Percentiles rank a stretch among this genome's conserved stretches.
Conservation (phyloP, 2,888 invertebrate genomes). For the Orthosia gracilis region DNA sequence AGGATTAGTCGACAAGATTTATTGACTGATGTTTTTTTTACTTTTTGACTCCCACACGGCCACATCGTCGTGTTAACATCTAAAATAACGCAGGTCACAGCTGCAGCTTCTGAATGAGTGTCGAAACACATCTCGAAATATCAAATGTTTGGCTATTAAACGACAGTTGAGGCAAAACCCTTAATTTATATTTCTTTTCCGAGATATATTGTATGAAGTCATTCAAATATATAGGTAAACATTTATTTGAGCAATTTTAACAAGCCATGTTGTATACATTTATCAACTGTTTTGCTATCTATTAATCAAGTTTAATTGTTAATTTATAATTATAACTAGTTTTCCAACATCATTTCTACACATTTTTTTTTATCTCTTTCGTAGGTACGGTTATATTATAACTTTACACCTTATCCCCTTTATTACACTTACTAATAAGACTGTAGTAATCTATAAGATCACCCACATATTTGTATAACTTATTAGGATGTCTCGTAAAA, state of each 20-base stretch:
- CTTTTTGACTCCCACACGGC: slow-evolving; percentile 63
- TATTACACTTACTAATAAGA: neutral
- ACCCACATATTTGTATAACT: neutral
- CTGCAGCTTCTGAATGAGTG: slow-evolving; percentile 65
- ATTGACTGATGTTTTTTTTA: slow-evolving; percentile 67
- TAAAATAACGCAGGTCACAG: slow-evolving; percentile 60
- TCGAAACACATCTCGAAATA: slow-evolving; percentile 64
- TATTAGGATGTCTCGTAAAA: neutral
- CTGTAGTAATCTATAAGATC: neutral
- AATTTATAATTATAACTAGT: neutral
- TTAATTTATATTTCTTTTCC: slow-evolving; percentile 50
- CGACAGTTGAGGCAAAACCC: slow-evolving; percentile 47
- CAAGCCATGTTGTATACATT: slow-evolving; percentile 1
- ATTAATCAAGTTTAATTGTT: slow-evolving; percentile 17
- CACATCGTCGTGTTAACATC: slow-evolving; percentile 65
- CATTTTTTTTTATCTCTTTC: neutral
- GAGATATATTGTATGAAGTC: slow-evolving; percentile 44
- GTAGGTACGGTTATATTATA: too few species aligned
- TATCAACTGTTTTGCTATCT: slow-evolving; percentile 8
- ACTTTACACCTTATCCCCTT: neutral
- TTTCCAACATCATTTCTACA: neutral
- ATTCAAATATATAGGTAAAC: slow-evolving; percentile 42
- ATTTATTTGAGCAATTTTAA: slow-evolving; percentile 13
- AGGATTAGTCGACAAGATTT: slow-evolving; percentile 79
- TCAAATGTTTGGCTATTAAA: slow-evolving; percentile 61